These are phyloP conservation scores for Scortum barcoo DNA, from an alignment of 2,113 vertebrate genomes.

Conservation along the genomic window DNA sequence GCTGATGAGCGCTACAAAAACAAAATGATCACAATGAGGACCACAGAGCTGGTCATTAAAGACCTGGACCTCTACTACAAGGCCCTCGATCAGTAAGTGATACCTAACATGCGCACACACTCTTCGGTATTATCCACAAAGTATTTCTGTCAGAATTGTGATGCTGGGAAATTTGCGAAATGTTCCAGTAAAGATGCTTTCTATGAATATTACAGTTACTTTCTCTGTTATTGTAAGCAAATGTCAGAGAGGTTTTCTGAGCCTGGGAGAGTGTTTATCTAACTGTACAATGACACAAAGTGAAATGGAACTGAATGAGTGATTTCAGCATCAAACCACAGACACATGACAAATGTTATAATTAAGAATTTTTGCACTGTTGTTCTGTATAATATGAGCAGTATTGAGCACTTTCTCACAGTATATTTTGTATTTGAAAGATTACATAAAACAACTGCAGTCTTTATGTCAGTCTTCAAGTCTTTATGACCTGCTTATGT, in stretches of 20 bases:
- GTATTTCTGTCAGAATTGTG: background rate
- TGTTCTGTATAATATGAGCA: background rate
- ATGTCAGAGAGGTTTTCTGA: background rate
- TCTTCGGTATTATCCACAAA: background rate
- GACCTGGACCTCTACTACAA: constrained; percentile 98
- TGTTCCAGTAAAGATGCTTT: background rate
- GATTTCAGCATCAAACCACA: background rate
- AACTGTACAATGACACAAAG: no score
- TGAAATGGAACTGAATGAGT: no score
- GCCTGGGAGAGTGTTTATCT: no score
- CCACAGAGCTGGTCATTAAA: constrained; percentile 95
- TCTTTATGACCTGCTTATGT: no score
- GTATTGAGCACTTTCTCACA: no score
- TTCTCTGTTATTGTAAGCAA: background rate
- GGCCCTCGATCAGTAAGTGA: constrained; percentile 96
- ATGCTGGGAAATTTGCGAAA: no score
- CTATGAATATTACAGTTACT: background rate
- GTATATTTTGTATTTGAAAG: no score
- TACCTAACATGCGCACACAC: background rate
- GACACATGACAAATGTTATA: background rate
- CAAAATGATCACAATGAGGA: constrained; percentile 97
- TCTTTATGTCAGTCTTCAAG: no score
- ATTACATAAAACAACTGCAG: no score
- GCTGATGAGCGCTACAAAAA: constrained; percentile 92
- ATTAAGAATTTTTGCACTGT: background rate